These are phyloP conservation scores for Drosophila testacea DNA, from an alignment of 2,888 invertebrate genomes.

Conservation along the genomic window DNA sequence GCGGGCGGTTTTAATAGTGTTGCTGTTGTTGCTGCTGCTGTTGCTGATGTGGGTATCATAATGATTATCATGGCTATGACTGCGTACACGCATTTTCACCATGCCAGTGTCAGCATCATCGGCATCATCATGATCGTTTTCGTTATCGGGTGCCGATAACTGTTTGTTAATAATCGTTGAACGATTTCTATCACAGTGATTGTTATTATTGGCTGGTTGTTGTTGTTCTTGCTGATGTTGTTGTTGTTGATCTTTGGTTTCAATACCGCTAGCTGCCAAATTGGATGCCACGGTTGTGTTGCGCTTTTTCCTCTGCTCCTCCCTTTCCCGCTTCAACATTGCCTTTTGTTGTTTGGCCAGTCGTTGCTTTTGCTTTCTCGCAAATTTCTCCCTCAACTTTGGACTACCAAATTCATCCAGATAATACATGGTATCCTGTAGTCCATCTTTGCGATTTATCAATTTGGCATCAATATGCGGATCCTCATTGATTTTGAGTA, in stretches of 20 bases:
- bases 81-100: constrained; percentile 61
- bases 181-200: constrained; percentile 66
- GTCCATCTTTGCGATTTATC: constrained; percentile 84
- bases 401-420: constrained; percentile 85
- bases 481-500: constrained; percentile 82
- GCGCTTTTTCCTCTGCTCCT: constrained; percentile 74
- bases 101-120: constrained; percentile 12
- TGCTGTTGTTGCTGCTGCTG: constrained; percentile 36
- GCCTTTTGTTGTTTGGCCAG: constrained; percentile 79
- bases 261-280: constrained; percentile 64
- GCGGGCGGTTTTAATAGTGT: constrained; percentile 17
- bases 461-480: constrained; percentile 82
- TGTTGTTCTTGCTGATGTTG: constrained; percentile 14
- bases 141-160: constrained; percentile 33
- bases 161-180: constrained; percentile 56
- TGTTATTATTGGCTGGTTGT: constrained; percentile 4
- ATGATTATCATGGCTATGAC: constrained; percentile 71
- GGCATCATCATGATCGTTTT: constrained; percentile 17
- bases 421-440: constrained; percentile 85
- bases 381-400: constrained; percentile 83
- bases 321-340: constrained; percentile 68
- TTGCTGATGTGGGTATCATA: constrained; percentile 34
- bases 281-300: constrained; percentile 72
- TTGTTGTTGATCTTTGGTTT: constrained; percentile 44
- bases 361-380: constrained; percentile 82